Evolutionary conservation across 2,888 invertebrate genomes (phyloP).

Genomic region (Pheosia tremula): DNA sequence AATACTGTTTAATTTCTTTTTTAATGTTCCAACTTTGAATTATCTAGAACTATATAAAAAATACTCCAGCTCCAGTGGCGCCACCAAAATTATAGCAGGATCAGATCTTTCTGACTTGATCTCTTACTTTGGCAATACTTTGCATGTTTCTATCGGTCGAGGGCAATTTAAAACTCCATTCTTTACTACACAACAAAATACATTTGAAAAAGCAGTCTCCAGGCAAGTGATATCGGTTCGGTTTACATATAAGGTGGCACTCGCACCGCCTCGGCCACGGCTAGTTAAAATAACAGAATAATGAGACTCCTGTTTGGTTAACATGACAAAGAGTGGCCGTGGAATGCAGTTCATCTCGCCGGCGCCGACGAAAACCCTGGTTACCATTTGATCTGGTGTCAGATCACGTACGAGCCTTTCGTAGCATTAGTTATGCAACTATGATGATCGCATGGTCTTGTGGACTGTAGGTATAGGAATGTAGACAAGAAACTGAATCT

Average conservation of each 20-base stretch:
- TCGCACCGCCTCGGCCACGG: slow-evolving; percentile 49
- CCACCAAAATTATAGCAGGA: too few species aligned
- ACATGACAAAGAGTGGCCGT: slow-evolving; percentile 73
- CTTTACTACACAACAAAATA: too few species aligned
- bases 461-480: too few species aligned
- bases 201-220: slow-evolving; percentile 2
- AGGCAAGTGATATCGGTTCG: slow-evolving; percentile 21
- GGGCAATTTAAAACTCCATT: too few species aligned
- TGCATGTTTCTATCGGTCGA: too few species aligned
- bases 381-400: slow-evolving; percentile 73
- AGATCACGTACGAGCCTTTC: slow-evolving; percentile 59
- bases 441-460: slow-evolving; percentile 19
- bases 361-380: slow-evolving; percentile 51
- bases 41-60: not conserved
- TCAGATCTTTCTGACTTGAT: too few species aligned
- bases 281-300: slow-evolving; percentile 81
- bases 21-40: not conserved
- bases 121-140: too few species aligned
- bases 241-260: slow-evolving; percentile 27
- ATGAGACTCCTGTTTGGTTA: slow-evolving; percentile 76
- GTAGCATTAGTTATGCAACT: slow-evolving; percentile 47
- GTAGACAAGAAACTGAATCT: too few species aligned
- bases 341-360: slow-evolving; percentile 74
- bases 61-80: too few species aligned
- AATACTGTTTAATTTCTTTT: slow-evolving; percentile 20